Evolutionary conservation across 2,113 vertebrate species (phyloP).

Genomic region (Nymphicus hollandicus): DNA sequence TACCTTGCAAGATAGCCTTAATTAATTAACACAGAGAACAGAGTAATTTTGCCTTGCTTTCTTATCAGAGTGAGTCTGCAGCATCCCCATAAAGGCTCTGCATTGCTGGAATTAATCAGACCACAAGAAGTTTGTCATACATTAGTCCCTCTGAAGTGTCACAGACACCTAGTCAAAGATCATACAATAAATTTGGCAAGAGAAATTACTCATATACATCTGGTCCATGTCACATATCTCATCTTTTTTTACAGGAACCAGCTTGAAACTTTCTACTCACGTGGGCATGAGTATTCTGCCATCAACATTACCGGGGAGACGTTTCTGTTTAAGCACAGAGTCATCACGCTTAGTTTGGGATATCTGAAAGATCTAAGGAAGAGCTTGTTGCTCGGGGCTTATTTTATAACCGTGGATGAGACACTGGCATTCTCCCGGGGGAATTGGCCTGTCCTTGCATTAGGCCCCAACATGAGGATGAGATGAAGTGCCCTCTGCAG

Average conservation of each 20-base stretch:
- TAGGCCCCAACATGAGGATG: accelerated
- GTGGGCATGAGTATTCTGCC: background rate
- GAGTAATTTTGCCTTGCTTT: background rate
- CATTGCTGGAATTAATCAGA: slow-evolving; percentile 12
- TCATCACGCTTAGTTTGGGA: accelerated
- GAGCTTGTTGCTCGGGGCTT: accelerated
- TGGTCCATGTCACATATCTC: background rate
- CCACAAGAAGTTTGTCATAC: background rate
- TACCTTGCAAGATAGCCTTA: slow-evolving; percentile 5
- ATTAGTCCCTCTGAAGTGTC: slow-evolving; percentile 25
- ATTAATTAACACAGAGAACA: slow-evolving; percentile 11
- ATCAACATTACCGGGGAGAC: background rate
- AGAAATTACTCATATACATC: background rate
- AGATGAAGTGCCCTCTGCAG: background rate
- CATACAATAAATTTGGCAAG: background rate
- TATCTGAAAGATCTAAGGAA: background rate
- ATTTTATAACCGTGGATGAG: background rate
- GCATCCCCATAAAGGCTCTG: background rate
- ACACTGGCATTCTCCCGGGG: background rate
- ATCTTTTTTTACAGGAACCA: background rate
- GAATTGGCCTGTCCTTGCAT: background rate
- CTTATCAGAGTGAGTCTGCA: background rate
- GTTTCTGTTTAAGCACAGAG: background rate
- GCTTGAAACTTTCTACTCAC: background rate
- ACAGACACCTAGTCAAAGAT: background rate